Evolutionary conservation across 2,888 invertebrate species (phyloP).

Genomic region (Sicus ferrugineus): DNA sequence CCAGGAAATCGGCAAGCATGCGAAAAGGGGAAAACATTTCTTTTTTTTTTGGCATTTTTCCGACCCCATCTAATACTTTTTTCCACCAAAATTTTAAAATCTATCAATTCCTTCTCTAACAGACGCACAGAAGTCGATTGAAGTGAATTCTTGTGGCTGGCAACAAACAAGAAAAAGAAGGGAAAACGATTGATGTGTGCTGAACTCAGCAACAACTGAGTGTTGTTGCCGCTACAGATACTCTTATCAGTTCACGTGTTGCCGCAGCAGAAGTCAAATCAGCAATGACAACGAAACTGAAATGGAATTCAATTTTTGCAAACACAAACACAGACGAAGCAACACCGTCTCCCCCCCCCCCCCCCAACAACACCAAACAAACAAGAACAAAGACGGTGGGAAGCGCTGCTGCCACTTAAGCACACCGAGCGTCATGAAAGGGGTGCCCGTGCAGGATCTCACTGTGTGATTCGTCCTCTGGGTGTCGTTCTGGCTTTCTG

Average conservation of each 20-base stretch:
- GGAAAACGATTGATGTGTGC: not conserved
- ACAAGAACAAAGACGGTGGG: not conserved
- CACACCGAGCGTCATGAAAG: not conserved
- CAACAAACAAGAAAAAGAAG: not conserved
- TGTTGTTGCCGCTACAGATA: not conserved
- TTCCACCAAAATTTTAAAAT: not conserved
- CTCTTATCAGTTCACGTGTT: not conserved
- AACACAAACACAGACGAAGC: not conserved
- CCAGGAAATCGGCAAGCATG: too few relatives aligned
- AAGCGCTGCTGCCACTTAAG: not conserved
- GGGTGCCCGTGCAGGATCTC: not conserved
- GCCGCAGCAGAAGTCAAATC: slow-evolving; percentile 9
- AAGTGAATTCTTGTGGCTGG: slow-evolving; percentile 13
- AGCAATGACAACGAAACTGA: not conserved
- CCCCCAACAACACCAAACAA: not conserved
- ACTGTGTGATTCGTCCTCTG: slow-evolving; percentile 19
- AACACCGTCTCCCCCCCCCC: not conserved
- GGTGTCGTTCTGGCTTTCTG: not conserved
- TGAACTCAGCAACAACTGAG: not conserved
- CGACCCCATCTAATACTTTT: too few relatives aligned
- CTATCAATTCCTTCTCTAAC: not conserved
- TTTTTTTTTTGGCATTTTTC: too few relatives aligned
- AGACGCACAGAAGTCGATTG: not conserved
- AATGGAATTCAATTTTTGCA: not conserved
- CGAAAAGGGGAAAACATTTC: not conserved